A percentile compares a stretch with the other conserved stretches of the same genome.
phyloP scores from a whole-genome alignment of 2,113 vertebrate species.

The Stictonetta naevosa region DNA sequence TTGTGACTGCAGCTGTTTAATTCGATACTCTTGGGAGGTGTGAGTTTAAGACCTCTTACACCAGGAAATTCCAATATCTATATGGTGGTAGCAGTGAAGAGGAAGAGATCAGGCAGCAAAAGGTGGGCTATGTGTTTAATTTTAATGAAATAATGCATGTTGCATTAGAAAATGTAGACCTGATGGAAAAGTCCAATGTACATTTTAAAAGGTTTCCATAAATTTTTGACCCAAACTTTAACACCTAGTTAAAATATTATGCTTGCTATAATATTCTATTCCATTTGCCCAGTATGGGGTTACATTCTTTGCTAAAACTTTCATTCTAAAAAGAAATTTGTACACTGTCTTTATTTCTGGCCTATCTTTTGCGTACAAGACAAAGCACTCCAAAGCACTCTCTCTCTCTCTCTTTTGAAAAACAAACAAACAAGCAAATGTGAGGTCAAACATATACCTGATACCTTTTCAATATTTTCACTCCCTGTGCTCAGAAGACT shows the following conservation, averaged over 20 bases:
- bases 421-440: neutral
- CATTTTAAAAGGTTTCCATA: neutral
- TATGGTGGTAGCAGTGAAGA: neutral
- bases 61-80: neutral
- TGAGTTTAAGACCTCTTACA: neutral
- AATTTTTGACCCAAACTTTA: neutral
- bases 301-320: neutral
- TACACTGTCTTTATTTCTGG: neutral
- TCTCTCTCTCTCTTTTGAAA: neutral
- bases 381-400: neutral
- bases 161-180: neutral
- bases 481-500: neutral
- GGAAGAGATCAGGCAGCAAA: neutral
- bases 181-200: neutral
- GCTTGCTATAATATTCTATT: neutral
- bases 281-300: neutral
- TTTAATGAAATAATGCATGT: neutral
- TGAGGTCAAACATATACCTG: neutral
- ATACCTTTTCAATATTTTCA: neutral
- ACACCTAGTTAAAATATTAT: neutral
- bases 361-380: neutral
- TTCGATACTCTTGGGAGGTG: neutral
- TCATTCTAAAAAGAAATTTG: neutral
- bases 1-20: neutral
- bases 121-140: neutral